phyloP scores from a whole-genome alignment of 2,888 invertebrate species.

The Drosophila borealis region DNA sequence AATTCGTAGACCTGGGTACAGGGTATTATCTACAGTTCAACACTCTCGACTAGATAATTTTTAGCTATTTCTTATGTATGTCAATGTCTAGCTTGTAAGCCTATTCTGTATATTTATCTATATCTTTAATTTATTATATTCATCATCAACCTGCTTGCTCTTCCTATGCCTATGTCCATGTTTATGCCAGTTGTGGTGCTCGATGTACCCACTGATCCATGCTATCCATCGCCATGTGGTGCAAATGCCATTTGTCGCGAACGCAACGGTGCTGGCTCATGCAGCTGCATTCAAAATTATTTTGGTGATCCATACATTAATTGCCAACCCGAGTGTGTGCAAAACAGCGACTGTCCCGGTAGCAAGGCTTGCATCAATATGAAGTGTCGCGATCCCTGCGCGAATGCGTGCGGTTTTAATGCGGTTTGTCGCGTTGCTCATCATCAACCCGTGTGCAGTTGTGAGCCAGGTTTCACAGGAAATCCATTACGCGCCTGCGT shows the following conservation, averaged over 20 bases:
- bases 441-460: constrained; percentile 92
- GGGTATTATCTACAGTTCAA: constrained; percentile 22
- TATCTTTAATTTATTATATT: constrained; percentile 26
- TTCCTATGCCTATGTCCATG: constrained; percentile 44
- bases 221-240: constrained; percentile 94
- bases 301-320: constrained; percentile 94
- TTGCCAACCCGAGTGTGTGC: constrained; percentile 95
- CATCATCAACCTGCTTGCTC: constrained; percentile 61
- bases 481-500: constrained; percentile 92
- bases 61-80: constrained; percentile 18
- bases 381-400: constrained; percentile 93
- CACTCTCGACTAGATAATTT: constrained; percentile 9
- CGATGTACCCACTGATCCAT: constrained; percentile 87
- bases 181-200: constrained; percentile 85
- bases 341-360: constrained; percentile 92
- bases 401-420: constrained; percentile 92
- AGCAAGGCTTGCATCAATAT: constrained; percentile 92
- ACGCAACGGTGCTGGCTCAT: constrained; percentile 92
- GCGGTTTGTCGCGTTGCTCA: constrained; percentile 93
- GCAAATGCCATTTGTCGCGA: constrained; percentile 94
- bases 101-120: constrained; percentile 28
- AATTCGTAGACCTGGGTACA: constrained; percentile 12
- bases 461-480: constrained; percentile 90
- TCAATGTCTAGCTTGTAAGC: constrained; percentile 48
- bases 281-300: constrained; percentile 92